Conservation (phyloP, 2,797 vertebrate species). For the Yasuhikotakia modesta region DNA sequence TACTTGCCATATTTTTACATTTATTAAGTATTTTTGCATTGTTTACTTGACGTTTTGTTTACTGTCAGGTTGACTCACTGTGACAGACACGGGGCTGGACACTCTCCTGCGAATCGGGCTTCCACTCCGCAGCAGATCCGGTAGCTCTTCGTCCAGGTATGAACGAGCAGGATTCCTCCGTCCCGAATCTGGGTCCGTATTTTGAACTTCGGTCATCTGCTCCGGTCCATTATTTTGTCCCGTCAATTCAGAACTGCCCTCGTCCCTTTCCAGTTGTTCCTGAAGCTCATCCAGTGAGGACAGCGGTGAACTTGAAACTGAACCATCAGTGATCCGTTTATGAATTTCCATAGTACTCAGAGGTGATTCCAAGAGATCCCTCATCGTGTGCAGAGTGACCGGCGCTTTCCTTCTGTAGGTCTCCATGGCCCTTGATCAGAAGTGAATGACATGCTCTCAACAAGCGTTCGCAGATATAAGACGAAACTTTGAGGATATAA, state of each 20-base stretch:
- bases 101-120: constrained; percentile 70
- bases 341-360: constrained; percentile 12
- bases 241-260: constrained; percentile 4
- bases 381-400: background rate
- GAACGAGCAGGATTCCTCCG: constrained; percentile 10
- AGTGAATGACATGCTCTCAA: background rate
- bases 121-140: constrained; percentile 75
- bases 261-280: constrained; percentile 23
- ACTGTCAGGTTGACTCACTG: constrained; percentile 61
- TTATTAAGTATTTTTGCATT: background rate
- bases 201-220: background rate
- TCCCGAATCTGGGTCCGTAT: constrained; percentile 3
- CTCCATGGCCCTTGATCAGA: constrained; percentile 37
- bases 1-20: background rate
- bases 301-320: background rate
- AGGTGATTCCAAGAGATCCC: constrained; percentile 19
- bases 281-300: constrained; percentile 17
- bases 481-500: constrained; percentile 56
- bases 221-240: constrained; percentile 4
- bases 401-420: background rate
- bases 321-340: constrained; percentile 18
- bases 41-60: background rate
- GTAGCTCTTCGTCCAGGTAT: constrained; percentile 65
- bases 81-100: constrained; percentile 75
- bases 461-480: constrained; percentile 18